Conservation (phyloP, 1,140 invertebrate species). For the Ceratina australensis region DNA sequence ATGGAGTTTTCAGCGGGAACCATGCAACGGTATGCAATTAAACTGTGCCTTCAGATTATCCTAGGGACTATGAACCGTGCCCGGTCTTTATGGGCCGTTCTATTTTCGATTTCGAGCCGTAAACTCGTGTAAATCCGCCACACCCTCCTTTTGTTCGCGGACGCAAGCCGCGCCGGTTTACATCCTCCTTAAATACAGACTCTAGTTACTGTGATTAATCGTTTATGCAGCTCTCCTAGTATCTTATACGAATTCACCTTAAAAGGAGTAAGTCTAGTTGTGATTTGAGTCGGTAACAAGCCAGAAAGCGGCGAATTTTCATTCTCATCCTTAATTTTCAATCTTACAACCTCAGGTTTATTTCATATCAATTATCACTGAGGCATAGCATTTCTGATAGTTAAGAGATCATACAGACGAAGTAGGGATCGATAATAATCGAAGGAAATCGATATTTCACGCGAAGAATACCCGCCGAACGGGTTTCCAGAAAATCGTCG, state of each 20-base stretch:
- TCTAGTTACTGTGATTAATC: constrained; percentile 13
- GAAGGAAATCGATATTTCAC: constrained; percentile 28
- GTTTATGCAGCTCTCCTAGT: not conserved
- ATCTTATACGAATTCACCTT: not conserved
- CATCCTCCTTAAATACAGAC: constrained; percentile 32
- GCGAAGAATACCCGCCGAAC: not conserved
- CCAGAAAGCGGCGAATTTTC: not conserved
- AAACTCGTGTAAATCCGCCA: constrained; percentile 45
- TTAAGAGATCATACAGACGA: accelerated
- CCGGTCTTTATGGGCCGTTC: constrained; percentile 32
- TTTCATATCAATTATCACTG: not conserved
- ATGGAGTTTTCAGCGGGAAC: not conserved
- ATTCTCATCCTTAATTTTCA: too few species aligned
- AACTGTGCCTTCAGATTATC: constrained; percentile 26
- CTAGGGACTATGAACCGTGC: constrained; percentile 1
- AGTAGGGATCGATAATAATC: not conserved
- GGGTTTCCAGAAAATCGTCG: constrained; percentile 31
- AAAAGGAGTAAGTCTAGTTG: not conserved
- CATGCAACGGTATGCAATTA: not conserved
- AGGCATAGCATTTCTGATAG: accelerated
- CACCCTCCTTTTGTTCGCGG: constrained; percentile 43
- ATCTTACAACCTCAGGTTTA: too few species aligned
- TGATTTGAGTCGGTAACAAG: not conserved
- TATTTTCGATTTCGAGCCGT: constrained; percentile 46
- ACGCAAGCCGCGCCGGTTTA: constrained; percentile 36